Evolutionary conservation across 1,140 invertebrate species (phyloP), one percentile per base, ranked within the genome.

Genomic region (Diachasma alloeum): DNA sequence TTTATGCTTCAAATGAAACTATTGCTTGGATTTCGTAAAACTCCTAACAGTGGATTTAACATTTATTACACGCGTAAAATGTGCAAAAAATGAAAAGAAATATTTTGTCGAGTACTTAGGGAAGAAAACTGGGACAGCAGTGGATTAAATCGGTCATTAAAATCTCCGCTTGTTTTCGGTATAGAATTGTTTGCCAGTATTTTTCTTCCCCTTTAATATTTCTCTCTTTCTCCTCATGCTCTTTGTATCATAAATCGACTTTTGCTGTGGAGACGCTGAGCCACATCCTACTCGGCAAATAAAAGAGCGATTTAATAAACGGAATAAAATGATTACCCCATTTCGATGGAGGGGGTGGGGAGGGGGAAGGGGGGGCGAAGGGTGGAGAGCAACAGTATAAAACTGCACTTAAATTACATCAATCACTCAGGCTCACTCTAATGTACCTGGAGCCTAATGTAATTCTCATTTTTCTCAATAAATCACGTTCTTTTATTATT

Each of bases 121-220:
- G 19, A 59, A 59, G 59, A 63, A 13, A 63, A 63, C 19, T 31
- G 59, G 59, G 4, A 63, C 59, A 63, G 8, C 19, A 31, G 24
- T 26, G 59, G 59, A 63, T 63, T 63, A 63, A 63, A 63, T 63
- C 59, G 59, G 24, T 63, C 59, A 26, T 63, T 63, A 31, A 63
- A 63, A 31, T 63, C 59, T 17, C 24, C 17, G 9, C 6, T 53
- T 53, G 48, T 31, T 56, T 63, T 63, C 59, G 11, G 59, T 63
- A 53, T 9, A 59, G 53, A 59, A 59, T 59, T 59, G 19, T 63
- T 63, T 31, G 9, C 24, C 59, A 24, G 24, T 24, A 63, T 63
- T 63, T 26, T 63, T 63, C 19, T 63, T 6, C 31, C 31, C 31
- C 24, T 63, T 31, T 15, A 17, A 8, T 13, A 11, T 26, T 0